These are phyloP conservation scores for Hanleya hanleyi DNA, from an alignment of 2,888 invertebrate species.

Conservation along the genomic window DNA sequence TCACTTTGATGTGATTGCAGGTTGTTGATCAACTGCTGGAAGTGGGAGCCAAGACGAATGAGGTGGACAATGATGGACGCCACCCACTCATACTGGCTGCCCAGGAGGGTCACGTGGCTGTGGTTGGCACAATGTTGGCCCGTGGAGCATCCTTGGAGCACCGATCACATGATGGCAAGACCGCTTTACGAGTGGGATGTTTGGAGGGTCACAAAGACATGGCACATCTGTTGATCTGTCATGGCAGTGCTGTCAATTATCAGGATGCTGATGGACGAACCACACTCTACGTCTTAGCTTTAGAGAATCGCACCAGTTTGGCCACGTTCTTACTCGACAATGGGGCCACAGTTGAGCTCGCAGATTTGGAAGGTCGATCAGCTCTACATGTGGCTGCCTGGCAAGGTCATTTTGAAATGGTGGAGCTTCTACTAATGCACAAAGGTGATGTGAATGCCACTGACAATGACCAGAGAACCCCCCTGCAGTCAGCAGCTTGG, in stretches of 20 bases:
- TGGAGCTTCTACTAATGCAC: constrained; percentile 87
- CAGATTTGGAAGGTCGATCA: constrained; percentile 90
- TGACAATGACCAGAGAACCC: constrained; percentile 80
- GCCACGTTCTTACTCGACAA: constrained; percentile 76
- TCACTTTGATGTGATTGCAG: constrained; percentile 74
- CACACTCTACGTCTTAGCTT: constrained; percentile 91
- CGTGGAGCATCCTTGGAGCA: constrained; percentile 73
- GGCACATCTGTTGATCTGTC: constrained; percentile 81
- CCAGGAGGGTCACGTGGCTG: constrained; percentile 76
- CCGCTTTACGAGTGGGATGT: constrained; percentile 80
- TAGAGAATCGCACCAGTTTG: constrained; percentile 69
- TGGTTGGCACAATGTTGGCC: constrained; percentile 57
- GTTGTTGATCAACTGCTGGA: constrained; percentile 74
- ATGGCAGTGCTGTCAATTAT: constrained; percentile 86
- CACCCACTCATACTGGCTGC: constrained; percentile 82
- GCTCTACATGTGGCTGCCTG: constrained; percentile 86
- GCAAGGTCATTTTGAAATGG: constrained; percentile 95
- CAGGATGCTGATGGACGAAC: constrained; percentile 94
- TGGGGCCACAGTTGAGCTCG: constrained; percentile 86
- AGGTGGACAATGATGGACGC: constrained; percentile 75
- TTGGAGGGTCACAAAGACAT: constrained; percentile 78
- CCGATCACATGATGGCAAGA: constrained; percentile 83
- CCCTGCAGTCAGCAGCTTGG: constrained; percentile 96
- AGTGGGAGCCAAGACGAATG: constrained; percentile 73
- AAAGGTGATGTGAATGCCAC: constrained; percentile 85